These are phyloP conservation scores for Aphodius sticticus DNA, from an alignment of 2,888 invertebrate species.

Conservation along the genomic window DNA sequence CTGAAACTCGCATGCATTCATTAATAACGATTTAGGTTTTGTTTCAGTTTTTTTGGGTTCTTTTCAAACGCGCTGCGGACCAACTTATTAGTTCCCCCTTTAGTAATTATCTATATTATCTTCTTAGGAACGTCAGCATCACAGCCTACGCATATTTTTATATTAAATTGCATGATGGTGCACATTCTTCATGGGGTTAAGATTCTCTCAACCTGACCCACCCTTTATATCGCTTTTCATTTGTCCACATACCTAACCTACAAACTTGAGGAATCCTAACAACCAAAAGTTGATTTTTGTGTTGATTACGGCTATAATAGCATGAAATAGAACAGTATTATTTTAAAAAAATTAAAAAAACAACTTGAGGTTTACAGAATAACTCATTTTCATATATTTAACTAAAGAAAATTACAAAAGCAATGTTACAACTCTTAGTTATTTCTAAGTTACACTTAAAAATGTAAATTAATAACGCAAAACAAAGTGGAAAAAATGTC, in stretches of 20 bases:
- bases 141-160: slow-evolving; percentile 32
- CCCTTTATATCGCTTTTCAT: not conserved
- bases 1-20: slow-evolving; percentile 43
- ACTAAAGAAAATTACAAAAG: no score
- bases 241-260: not conserved
- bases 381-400: no score
- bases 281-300: no score
- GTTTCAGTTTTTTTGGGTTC: slow-evolving; percentile 19
- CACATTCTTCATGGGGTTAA: slow-evolving; percentile 37
- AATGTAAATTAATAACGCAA: no score
- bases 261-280: not conserved
- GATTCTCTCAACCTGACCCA: slow-evolving; percentile 17
- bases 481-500: no score
- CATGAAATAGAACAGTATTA: no score
- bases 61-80: slow-evolving; percentile 16
- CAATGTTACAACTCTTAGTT: no score
- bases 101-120: slow-evolving; percentile 29
- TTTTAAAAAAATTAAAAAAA: no score
- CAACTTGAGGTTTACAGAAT: no score
- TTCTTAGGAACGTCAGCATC: slow-evolving; percentile 5
- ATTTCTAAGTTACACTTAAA: no score
- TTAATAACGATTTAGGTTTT: slow-evolving; percentile 42
- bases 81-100: slow-evolving; percentile 17
- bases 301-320: no score
- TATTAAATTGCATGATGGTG: slow-evolving; percentile 37